phyloP scores from a whole-genome alignment of 2,113 vertebrate species.

The Corythoichthys intestinalis region DNA sequence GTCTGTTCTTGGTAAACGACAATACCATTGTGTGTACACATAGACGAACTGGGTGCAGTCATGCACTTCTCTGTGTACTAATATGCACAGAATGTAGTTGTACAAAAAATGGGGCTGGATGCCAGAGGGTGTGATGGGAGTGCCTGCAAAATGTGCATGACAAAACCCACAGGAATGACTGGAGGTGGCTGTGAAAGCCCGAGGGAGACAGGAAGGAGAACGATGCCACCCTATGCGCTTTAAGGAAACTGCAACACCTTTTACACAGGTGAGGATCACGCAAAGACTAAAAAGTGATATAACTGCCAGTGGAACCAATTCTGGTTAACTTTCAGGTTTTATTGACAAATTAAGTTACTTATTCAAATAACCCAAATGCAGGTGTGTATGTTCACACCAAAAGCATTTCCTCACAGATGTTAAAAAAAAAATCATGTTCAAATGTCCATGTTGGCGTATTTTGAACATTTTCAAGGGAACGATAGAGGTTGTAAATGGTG shows the following conservation, averaged over 20 bases:
- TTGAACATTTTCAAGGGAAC: too few species aligned
- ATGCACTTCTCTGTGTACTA: constrained; percentile 25
- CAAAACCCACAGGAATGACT: background rate
- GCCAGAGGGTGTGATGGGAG: constrained; percentile 57
- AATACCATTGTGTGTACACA: constrained; percentile 13
- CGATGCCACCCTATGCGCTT: constrained; percentile 34
- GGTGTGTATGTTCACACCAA: too few species aligned
- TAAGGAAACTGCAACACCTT: background rate
- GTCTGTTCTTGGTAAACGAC: background rate
- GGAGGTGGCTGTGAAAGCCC: background rate
- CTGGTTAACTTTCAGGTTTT: background rate
- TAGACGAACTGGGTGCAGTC: constrained; percentile 43
- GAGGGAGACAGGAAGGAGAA: constrained; percentile 6
- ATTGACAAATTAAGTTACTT: background rate
- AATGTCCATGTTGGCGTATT: too few species aligned
- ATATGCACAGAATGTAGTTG: constrained; percentile 56
- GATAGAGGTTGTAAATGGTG: too few species aligned
- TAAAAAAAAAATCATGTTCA: too few species aligned
- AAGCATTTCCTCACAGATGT: too few species aligned
- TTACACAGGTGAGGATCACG: background rate
- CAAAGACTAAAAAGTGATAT: background rate
- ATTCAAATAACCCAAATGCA: background rate
- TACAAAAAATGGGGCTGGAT: constrained; percentile 44
- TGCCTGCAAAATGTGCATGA: constrained; percentile 32
- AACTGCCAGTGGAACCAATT: background rate